These are phyloP conservation scores for Aromia moschata DNA, from an alignment of 2,888 invertebrate genomes.

Conservation along the genomic window DNA sequence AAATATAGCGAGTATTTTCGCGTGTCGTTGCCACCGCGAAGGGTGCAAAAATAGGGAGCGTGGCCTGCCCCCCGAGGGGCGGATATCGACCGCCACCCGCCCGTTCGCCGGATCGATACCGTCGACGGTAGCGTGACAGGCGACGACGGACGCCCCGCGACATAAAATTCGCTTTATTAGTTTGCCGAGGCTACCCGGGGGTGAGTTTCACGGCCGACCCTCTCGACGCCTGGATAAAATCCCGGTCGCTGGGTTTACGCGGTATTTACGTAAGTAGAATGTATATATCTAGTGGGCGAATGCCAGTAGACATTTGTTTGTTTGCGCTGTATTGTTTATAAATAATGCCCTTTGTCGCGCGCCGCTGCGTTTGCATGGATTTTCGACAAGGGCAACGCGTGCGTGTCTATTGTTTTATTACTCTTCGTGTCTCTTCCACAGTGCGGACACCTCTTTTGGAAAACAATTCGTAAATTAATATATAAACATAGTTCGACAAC, in stretches of 20 bases:
- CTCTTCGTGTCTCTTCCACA: no score
- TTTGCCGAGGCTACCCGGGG: slow-evolving; percentile 34
- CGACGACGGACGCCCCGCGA: slow-evolving; percentile 35
- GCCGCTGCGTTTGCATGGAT: no score
- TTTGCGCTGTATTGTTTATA: slow-evolving; percentile 1
- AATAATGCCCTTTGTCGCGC: slow-evolving; percentile 1
- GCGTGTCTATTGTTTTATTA: no score
- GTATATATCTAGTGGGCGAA: no score
- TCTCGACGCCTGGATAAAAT: neutral
- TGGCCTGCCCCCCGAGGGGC: neutral
- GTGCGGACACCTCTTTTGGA: no score
- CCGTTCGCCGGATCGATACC: slow-evolving; percentile 31
- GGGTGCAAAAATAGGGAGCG: neutral
- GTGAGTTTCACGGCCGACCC: slow-evolving; percentile 38
- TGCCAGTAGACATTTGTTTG: no score
- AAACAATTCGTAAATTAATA: no score
- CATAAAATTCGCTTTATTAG: slow-evolving; percentile 36
- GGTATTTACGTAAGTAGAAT: no score
- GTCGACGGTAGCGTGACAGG: slow-evolving; percentile 37
- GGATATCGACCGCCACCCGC: slow-evolving; percentile 11
- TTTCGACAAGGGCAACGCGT: no score
- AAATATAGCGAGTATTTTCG: no score
- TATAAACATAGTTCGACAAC: no score
- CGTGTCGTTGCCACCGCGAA: no score
- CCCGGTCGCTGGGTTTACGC: neutral